phyloP scores from a whole-genome alignment of 2,113 vertebrate species.

The Myiagra hebetior region DNA sequence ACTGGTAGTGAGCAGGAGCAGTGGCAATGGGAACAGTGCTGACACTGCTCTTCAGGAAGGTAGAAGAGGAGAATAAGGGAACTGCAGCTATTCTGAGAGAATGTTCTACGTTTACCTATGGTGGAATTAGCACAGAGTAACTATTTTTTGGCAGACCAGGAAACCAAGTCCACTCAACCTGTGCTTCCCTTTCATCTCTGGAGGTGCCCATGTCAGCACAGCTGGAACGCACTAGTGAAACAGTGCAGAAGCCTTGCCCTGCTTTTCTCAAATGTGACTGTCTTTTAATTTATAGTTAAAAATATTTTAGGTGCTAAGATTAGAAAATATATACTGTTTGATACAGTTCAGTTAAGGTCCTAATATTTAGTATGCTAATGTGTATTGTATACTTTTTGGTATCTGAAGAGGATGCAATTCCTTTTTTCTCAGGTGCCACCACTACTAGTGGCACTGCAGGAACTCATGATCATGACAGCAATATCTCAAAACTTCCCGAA shows the following conservation, averaged over 20 bases:
- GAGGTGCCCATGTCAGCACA: not conserved
- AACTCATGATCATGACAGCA: not conserved
- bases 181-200: not conserved
- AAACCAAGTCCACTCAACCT: not conserved
- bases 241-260: not conserved
- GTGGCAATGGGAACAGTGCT: not conserved
- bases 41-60: not conserved
- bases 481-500: not conserved
- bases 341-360: not conserved
- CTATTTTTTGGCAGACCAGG: not conserved
- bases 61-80: not conserved
- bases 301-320: not conserved
- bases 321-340: not conserved
- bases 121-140: not conserved
- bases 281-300: not conserved
- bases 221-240: not conserved
- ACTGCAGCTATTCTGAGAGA: not conserved
- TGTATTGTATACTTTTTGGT: not conserved
- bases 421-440: not conserved
- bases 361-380: not conserved
- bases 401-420: not conserved
- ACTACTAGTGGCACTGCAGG: not conserved
- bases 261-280: not conserved
- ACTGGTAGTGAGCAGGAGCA: rapidly evolving
- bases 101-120: not conserved